A percentile compares a stretch with the other conserved stretches of the same genome.
These are phyloP conservation scores for Numida meleagris DNA, from an alignment of 2,113 vertebrate genomes.

Conservation along the genomic window DNA sequence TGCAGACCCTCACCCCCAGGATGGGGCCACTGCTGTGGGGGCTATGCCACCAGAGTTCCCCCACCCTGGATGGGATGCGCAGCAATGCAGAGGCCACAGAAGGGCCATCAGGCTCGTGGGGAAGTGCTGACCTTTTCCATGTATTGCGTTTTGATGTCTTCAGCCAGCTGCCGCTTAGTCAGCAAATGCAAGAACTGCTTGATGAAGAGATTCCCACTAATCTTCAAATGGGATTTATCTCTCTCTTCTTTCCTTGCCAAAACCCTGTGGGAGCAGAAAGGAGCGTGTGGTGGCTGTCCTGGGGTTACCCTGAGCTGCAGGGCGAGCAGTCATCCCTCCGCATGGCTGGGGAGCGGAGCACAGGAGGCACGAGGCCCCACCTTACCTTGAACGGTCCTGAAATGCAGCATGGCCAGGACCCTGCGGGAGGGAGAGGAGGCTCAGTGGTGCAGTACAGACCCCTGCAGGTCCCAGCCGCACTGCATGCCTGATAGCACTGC, in stretches of 20 bases:
- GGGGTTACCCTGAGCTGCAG: neutral
- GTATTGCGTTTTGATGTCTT: neutral
- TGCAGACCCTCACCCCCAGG: neutral
- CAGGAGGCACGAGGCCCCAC: too few species aligned
- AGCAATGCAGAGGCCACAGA: neutral
- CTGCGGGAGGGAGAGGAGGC: neutral
- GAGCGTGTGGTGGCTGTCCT: neutral
- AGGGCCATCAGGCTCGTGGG: neutral
- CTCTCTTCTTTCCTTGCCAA: neutral
- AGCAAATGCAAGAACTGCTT: neutral
- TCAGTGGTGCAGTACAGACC: neutral
- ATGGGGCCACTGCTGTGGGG: neutral
- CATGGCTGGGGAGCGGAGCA: neutral
- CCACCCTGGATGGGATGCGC: neutral
- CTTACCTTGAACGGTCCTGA: neutral
- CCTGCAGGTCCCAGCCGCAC: neutral
- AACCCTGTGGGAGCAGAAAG: neutral
- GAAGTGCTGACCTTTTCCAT: neutral
- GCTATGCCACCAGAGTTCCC: neutral
- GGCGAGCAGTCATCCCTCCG: neutral
- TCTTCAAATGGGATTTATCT: neutral
- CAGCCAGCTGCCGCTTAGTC: neutral
- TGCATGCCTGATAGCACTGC: neutral
- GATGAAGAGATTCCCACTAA: neutral
- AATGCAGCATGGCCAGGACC: neutral